A percentile compares a stretch with the other conserved stretches of the same genome.
phyloP scores from a whole-genome alignment of 1,140 invertebrate genomes.

The Drosophila pectinifera region DNA sequence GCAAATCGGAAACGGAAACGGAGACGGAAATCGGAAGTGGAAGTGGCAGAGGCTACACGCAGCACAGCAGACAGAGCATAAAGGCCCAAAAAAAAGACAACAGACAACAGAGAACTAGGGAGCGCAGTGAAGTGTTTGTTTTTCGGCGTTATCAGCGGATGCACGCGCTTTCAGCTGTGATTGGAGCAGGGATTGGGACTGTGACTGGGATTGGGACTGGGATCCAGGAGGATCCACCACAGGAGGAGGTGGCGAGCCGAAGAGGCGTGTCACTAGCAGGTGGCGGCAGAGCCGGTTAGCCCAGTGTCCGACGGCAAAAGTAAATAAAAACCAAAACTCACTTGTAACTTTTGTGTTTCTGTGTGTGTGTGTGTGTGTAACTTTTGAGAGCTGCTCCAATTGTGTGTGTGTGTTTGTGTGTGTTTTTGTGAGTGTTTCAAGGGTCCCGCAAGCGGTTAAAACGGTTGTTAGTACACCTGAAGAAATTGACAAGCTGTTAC shows the following conservation, averaged over 20 bases:
- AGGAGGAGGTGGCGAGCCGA: slow-evolving; percentile 28
- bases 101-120: slow-evolving; percentile 12
- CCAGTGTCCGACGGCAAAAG: slow-evolving; percentile 34
- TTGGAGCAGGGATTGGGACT: slow-evolving; percentile 23
- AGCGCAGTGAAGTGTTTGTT: slow-evolving; percentile 51
- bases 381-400: slow-evolving; percentile 13
- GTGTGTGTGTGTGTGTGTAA: slow-evolving; percentile 11
- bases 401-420: slow-evolving; percentile 9
- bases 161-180: slow-evolving; percentile 28
- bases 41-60: slow-evolving; percentile 18
- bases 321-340: slow-evolving; percentile 31
- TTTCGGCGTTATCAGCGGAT: slow-evolving; percentile 49
- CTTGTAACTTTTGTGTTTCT: slow-evolving; percentile 26
- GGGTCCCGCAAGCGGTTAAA: slow-evolving; percentile 36
- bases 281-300: slow-evolving; percentile 48
- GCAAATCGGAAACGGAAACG: slow-evolving; percentile 31
- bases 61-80: slow-evolving; percentile 18
- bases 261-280: slow-evolving; percentile 46
- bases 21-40: slow-evolving; percentile 29
- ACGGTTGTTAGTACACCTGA: slow-evolving; percentile 18
- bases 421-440: slow-evolving; percentile 42
- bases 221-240: not conserved
- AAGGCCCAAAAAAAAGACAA: not conserved
- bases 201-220: not conserved
- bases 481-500: no score